phyloP scores from a whole-genome alignment of 2,113 vertebrate genomes.

The Vicugna pacos region DNA sequence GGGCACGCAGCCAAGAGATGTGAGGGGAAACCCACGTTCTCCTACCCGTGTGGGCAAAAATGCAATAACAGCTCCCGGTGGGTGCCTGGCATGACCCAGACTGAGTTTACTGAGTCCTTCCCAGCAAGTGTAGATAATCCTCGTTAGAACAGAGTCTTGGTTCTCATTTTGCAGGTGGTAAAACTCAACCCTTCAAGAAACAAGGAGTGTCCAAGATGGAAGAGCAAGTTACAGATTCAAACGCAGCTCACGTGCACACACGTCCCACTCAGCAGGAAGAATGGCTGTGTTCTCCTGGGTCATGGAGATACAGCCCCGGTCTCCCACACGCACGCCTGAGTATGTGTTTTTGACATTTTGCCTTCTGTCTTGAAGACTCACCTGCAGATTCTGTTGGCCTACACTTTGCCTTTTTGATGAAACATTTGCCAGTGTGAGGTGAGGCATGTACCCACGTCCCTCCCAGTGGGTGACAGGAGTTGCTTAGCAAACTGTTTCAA shows the following conservation, averaged over 20 bases:
- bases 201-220: not conserved
- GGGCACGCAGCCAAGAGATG: too few species aligned
- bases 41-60: not conserved
- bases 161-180: not conserved
- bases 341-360: not conserved
- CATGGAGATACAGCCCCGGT: not conserved
- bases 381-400: accelerated
- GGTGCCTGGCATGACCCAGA: not conserved
- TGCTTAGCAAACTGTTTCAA: accelerated
- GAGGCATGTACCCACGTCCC: not conserved
- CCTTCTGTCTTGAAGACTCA: not conserved
- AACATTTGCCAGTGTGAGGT: not conserved
- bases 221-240: not conserved
- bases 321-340: accelerated
- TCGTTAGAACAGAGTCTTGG: not conserved
- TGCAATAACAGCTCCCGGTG: too few species aligned
- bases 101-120: not conserved
- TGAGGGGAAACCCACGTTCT: not conserved
- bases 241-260: not conserved
- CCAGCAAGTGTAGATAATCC: not conserved
- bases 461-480: accelerated
- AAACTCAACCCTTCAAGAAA: not conserved
- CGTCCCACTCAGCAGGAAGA: not conserved
- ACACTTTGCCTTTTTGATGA: too few species aligned
- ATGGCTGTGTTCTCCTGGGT: not conserved